Evolutionary conservation across 2,888 invertebrate genomes (phyloP), one percentile per base, ranked within the genome.

Genomic region (Callyntrura sp.): DNA sequence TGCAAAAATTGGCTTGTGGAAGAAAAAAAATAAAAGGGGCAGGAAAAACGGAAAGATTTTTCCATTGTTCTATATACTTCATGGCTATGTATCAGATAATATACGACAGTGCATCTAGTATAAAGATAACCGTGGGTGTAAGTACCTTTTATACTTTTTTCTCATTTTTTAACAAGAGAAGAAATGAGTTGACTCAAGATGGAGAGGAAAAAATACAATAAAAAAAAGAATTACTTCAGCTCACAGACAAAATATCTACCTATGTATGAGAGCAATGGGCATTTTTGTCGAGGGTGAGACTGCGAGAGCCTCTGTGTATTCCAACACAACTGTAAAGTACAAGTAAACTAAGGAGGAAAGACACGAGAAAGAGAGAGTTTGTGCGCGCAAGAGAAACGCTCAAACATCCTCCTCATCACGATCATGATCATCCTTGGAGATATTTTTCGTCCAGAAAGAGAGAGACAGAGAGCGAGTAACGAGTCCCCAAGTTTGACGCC

Each of bases 1-100:
- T 82, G 84, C 55, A 84, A 84, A 84, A 84, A 81, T 68, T 48
- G 84, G 83, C n/a, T 78, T 45, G 45, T 70, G 70, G 20, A 70
- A 9, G 70, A 48, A 23, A 11, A n/a, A 51, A 51, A 51, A 51
- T 51, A 70, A 14, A 2, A 23, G 20, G 17, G 20, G 55, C 20
- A 25, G 51, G 23, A 78, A 25, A 25, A 25, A 23, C 12, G n/a
- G 25, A 76, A 17, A 76, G 14, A 35, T 43, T 73, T 17, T 43
- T 17, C 35, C 35, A 43, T 73, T 73, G 43, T 43, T 73, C 2
- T 62, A 25, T 70, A 43, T 17, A 70, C 55, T 55, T 23, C 25
- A 28, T 2, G 35, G 2, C 35, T 35, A 35, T 78, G 78, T 78
- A 78, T 78, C 51, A 78, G 78, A 55, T 78, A 55, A 48, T 23